Conservation (phyloP, 2,797 vertebrate species). For the Gambusia yucatana region DNA sequence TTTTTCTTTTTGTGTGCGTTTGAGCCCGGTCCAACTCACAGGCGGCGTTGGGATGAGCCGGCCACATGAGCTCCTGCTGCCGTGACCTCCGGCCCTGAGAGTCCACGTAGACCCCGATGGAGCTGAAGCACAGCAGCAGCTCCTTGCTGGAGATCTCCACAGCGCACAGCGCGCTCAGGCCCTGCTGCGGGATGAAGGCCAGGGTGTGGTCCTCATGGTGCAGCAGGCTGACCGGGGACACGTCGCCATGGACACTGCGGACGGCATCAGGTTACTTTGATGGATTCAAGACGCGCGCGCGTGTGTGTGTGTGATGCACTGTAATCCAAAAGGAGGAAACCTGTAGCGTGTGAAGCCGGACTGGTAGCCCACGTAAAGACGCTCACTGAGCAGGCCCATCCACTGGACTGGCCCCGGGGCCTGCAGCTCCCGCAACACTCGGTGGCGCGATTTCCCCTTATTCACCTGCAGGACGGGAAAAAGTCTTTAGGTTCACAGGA, state of each 20-base stretch:
- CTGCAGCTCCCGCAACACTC: constrained; percentile 91
- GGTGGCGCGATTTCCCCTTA: constrained; percentile 91
- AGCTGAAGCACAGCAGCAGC: constrained; percentile 96
- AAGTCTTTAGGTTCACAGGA: background rate
- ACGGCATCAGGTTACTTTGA: background rate
- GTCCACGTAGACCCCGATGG: constrained; percentile 95
- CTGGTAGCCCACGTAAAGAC: constrained; percentile 93
- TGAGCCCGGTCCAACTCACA: constrained; percentile 79
- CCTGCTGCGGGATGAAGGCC: constrained; percentile 91
- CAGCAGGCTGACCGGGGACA: constrained; percentile 85
- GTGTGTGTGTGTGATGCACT: background rate
- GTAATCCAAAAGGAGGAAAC: constrained; percentile 22
- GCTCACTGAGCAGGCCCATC: constrained; percentile 95
- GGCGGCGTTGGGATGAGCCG: constrained; percentile 89
- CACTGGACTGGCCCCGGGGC: constrained; percentile 90
- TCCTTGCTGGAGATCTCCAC: constrained; percentile 98
- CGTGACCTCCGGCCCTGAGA: constrained; percentile 95
- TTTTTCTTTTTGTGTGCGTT: background rate
- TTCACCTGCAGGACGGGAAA: constrained; percentile 73
- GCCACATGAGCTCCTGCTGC: constrained; percentile 99
- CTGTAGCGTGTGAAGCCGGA: constrained; percentile 92
- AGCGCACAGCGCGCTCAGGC: constrained; percentile 90
- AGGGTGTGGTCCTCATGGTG: constrained; percentile 95
- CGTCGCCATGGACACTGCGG: constrained; percentile 86
- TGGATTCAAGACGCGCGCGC: background rate